Conservation (phyloP, 2,888 invertebrate species). For the Troilus luridus region DNA sequence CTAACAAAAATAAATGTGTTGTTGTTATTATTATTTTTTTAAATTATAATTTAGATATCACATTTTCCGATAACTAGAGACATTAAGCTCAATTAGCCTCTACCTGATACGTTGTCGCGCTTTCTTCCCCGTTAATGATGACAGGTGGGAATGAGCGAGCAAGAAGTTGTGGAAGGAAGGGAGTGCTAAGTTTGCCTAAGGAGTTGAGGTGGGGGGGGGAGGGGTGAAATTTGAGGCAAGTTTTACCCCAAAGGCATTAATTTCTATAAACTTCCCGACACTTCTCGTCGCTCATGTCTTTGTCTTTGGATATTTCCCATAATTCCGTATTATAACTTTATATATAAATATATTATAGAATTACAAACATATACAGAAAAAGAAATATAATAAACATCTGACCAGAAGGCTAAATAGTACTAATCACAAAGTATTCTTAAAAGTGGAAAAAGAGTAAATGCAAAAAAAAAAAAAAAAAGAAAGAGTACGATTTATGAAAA, state of each 20-base stretch:
- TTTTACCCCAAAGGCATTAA: background rate
- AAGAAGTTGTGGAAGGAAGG: background rate
- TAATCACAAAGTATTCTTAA: no score
- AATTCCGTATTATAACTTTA: background rate
- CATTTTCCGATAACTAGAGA: background rate
- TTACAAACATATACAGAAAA: no score
- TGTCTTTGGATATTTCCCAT: background rate
- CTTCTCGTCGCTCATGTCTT: background rate
- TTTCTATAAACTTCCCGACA: background rate
- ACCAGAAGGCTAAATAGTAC: no score
- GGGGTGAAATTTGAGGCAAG: background rate
- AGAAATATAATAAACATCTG: no score
- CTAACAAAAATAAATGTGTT: no score
- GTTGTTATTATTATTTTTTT: no score
- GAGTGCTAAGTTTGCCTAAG: background rate
- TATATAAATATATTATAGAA: no score
- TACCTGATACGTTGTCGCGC: background rate
- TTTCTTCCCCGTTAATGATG: background rate
- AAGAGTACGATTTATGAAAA: no score
- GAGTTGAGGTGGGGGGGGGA: background rate
- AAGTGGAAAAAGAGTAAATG: no score
- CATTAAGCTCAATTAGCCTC: background rate
- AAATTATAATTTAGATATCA: no score
- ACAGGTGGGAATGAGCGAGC: background rate
- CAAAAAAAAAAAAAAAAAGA: no score